phyloP scores from a whole-genome alignment of 2,113 vertebrate genomes.

The Laterallus jamaicensis region DNA sequence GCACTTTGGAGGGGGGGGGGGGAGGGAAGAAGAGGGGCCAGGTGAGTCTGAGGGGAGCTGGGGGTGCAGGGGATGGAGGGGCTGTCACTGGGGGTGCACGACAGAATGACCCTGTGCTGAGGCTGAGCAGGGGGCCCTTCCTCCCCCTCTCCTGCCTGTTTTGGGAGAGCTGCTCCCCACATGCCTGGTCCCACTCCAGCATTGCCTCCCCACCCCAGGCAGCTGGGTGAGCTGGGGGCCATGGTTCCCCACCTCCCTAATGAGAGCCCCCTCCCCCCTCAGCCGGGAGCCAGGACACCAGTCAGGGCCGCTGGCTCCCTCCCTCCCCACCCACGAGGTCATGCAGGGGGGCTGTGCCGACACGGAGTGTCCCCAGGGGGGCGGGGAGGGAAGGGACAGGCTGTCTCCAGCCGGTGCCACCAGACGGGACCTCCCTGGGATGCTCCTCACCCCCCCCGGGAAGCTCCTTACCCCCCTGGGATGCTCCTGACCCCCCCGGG shows the following conservation, averaged over 20 bases:
- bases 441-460: too few species aligned
- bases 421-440: too few species aligned
- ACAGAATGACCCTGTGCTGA: neutral
- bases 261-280: neutral
- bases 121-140: neutral
- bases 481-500: too few species aligned
- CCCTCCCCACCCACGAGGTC: too few species aligned
- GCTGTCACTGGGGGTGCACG: too few species aligned
- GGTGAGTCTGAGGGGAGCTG: neutral
- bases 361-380: too few species aligned
- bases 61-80: neutral
- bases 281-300: neutral
- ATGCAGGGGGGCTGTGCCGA: too few species aligned
- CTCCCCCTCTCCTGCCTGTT: neutral
- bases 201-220: neutral
- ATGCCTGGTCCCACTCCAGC: neutral
- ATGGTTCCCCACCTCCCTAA: neutral
- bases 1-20: neutral
- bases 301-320: neutral
- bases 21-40: neutral
- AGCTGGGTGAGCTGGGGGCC: neutral
- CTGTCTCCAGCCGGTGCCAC: too few species aligned
- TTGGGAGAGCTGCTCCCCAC: neutral
- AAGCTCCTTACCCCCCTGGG: too few species aligned
- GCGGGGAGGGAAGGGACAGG: too few species aligned